Conservation (phyloP, 2,888 invertebrate species). For the Eucriotettix oculatus region DNA sequence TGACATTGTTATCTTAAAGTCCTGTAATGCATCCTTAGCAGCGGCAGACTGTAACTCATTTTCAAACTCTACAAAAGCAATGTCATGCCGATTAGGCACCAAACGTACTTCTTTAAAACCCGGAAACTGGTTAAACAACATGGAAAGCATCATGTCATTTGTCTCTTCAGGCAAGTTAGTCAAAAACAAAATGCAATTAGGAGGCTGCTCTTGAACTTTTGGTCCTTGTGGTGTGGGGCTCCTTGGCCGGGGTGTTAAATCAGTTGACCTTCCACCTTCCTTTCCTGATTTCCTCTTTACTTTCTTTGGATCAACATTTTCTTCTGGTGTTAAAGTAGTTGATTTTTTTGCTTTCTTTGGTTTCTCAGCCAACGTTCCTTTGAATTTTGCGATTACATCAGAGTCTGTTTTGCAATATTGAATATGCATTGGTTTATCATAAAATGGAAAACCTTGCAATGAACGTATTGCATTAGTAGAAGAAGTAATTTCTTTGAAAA, state of each 20-base stretch:
- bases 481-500: not conserved
- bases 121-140: not conserved
- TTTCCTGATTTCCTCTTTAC: slow-evolving; percentile 51
- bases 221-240: not conserved
- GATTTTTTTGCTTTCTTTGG: not conserved
- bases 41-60: not conserved
- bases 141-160: not conserved
- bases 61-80: not conserved
- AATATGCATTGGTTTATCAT: not conserved
- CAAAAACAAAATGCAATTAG: not conserved
- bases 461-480: not conserved
- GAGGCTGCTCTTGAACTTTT: not conserved
- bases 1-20: not conserved
- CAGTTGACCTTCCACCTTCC: slow-evolving; percentile 29
- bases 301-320: slow-evolving; percentile 29
- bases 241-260: not conserved
- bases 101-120: not conserved
- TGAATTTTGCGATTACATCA: not conserved
- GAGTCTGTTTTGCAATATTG: not conserved
- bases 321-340: not conserved
- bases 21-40: not conserved
- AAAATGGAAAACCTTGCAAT: not conserved
- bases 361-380: not conserved
- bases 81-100: not conserved
- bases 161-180: not conserved